Percentiles rank a stretch among this genome's conserved stretches.
These are phyloP conservation scores for Pyrocephalus nanus DNA, from an alignment of 2,797 vertebrate genomes.

Conservation along the genomic window DNA sequence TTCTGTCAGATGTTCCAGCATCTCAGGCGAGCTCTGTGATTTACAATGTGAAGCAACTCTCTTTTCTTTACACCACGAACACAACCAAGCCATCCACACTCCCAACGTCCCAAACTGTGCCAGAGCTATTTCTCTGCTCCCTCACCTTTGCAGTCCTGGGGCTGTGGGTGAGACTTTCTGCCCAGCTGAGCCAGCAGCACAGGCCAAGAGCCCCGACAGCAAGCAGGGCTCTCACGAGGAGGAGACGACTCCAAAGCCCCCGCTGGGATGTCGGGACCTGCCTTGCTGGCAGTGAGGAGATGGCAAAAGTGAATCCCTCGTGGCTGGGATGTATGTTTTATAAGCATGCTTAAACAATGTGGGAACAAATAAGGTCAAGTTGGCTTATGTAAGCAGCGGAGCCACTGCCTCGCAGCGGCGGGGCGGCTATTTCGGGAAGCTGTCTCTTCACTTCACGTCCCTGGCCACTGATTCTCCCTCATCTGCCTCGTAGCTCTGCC, in stretches of 20 bases:
- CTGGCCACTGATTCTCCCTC: background rate
- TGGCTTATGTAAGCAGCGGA: slow-evolving; percentile 52
- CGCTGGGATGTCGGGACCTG: background rate
- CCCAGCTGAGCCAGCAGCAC: background rate
- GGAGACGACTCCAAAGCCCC: background rate
- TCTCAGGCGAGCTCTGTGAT: background rate
- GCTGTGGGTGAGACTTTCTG: background rate
- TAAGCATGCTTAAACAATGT: background rate
- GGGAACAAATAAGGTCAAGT: slow-evolving; percentile 56
- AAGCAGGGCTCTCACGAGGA: background rate
- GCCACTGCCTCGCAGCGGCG: slow-evolving; percentile 13
- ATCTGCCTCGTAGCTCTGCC: slow-evolving; percentile 15
- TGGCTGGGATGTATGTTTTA: background rate
- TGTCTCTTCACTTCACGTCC: slow-evolving; percentile 39
- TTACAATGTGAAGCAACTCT: background rate
- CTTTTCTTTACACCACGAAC: background rate
- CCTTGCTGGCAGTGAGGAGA: background rate
- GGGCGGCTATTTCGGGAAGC: slow-evolving; percentile 53
- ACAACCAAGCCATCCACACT: background rate
- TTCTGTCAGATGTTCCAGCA: background rate
- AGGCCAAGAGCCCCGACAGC: background rate
- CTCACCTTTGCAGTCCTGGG: background rate
- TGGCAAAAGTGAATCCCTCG: background rate
- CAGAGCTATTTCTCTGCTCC: background rate
- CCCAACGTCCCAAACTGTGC: background rate